These are phyloP conservation scores for Artibeus lituratus DNA, from an alignment of 2,797 vertebrate genomes.

Conservation along the genomic window DNA sequence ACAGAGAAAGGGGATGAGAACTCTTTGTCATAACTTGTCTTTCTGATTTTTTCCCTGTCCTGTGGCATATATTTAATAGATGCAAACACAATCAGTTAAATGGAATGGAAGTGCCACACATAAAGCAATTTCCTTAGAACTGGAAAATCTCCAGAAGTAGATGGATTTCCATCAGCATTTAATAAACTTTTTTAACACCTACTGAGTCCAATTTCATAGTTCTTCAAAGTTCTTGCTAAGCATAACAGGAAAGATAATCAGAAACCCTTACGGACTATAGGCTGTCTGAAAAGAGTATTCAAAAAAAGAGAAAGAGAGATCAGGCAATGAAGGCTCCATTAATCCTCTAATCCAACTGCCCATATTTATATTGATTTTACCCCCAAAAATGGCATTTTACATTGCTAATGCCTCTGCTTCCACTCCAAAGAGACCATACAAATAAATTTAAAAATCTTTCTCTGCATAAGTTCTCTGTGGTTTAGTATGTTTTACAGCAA, in stretches of 20 bases:
- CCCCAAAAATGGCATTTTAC: not conserved
- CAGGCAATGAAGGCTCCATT: constrained; percentile 20
- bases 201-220: constrained; percentile 80
- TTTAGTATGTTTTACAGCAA: constrained; percentile 29
- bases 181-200: constrained; percentile 81
- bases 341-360: constrained; percentile 65
- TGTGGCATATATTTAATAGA: constrained; percentile 67
- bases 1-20: not conserved
- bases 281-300: constrained; percentile 44
- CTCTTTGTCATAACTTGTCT: constrained; percentile 63
- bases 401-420: constrained; percentile 24
- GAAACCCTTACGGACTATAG: constrained; percentile 67
- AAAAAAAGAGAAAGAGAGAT: not conserved
- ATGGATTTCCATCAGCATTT: constrained; percentile 79
- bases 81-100: constrained; percentile 75
- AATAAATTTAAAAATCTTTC: constrained; percentile 12
- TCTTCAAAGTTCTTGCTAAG: constrained; percentile 76
- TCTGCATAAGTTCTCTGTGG: constrained; percentile 37
- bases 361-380: constrained; percentile 58
- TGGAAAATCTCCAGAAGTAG: constrained; percentile 78
- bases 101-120: constrained; percentile 76
- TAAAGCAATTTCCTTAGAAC: constrained; percentile 75
- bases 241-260: constrained; percentile 66
- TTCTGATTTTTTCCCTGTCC: constrained; percentile 60
- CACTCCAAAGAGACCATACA: constrained; percentile 19